These are phyloP conservation scores for Troglohyphantes excavatus DNA, from an alignment of 2,888 invertebrate genomes.

Conservation along the genomic window DNA sequence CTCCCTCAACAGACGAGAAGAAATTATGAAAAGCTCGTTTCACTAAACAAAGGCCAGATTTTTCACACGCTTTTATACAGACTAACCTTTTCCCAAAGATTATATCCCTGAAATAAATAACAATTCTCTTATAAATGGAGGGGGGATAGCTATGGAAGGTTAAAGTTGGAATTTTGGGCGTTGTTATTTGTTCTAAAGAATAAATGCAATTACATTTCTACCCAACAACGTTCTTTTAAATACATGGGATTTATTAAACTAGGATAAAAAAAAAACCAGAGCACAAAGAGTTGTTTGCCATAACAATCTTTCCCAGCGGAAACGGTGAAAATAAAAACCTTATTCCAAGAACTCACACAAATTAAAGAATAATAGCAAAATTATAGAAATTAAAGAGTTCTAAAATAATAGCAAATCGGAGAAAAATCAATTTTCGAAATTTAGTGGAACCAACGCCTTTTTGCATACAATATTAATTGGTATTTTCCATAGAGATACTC, in stretches of 20 bases:
- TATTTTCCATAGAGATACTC: too few species aligned
- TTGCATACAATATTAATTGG: neutral
- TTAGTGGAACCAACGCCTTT: neutral
- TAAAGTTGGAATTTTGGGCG: neutral
- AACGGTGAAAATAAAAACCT: neutral
- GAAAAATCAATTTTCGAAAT: neutral
- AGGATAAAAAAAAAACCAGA: neutral
- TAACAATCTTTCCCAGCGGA: neutral
- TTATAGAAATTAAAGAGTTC: neutral
- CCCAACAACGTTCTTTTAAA: neutral
- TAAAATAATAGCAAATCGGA: neutral
- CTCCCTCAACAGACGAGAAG: neutral
- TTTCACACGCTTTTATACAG: constrained; percentile 39
- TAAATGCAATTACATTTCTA: neutral
- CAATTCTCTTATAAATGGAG: neutral
- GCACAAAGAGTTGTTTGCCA: neutral
- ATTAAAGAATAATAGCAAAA: neutral
- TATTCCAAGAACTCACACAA: neutral
- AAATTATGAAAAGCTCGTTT: constrained; percentile 1
- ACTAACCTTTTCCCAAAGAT: constrained; percentile 26
- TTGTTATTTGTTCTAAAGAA: neutral
- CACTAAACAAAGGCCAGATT: neutral
- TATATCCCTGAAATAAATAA: neutral
- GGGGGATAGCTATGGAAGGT: neutral
- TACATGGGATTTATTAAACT: neutral